Evolutionary conservation across 2,113 vertebrate genomes (phyloP), one percentile per base, ranked within the genome.

Genomic region (Pavo muticus): DNA sequence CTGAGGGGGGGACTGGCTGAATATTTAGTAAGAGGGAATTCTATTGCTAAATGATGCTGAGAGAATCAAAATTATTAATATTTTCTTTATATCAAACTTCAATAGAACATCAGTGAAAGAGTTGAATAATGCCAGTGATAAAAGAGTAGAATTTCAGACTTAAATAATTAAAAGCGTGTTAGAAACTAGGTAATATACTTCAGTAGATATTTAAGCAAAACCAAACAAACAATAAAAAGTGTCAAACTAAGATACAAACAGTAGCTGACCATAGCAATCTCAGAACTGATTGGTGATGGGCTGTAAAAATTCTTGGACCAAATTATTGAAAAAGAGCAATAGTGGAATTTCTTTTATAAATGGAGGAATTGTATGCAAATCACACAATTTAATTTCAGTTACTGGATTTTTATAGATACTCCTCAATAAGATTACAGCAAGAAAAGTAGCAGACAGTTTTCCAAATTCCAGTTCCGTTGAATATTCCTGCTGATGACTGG

Each of bases 1-100:
- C 6, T 0, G 5, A 4, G 59, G 21, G 45, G 20, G 85, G 5
- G 25, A 18, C 10, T 48, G 39, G 14, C 25, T 2, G 2, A 23
- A 76, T 57, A 67, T 18, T 57, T 27, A 79, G 5, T 14, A 56
- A 29, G 32, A 79, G 6, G 10, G 8, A 91, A 91, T 6, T 35
- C 2, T 64, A 25, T 23, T 79, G 52, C 9, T n/a, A 90, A 80
- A 73, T 2, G 4, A 48, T 9, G 8, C 2, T 8, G 20, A 74
- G 48, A 78, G 74, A 91, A 11, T 29, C 63, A 72, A 74, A 79
- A 11, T 5, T 35, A 21, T 63, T 47, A 11, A 13, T 72, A 9
- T 68, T 44, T 56, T 56, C 24, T 68, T 52, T 57, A 19, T 57
- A 44, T 44, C 37, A 75, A 65, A 52, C 60, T 48, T 79, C 9